These are phyloP conservation scores for Lutjanus campechanus DNA, from an alignment of 2,797 vertebrate species.

Conservation along the genomic window DNA sequence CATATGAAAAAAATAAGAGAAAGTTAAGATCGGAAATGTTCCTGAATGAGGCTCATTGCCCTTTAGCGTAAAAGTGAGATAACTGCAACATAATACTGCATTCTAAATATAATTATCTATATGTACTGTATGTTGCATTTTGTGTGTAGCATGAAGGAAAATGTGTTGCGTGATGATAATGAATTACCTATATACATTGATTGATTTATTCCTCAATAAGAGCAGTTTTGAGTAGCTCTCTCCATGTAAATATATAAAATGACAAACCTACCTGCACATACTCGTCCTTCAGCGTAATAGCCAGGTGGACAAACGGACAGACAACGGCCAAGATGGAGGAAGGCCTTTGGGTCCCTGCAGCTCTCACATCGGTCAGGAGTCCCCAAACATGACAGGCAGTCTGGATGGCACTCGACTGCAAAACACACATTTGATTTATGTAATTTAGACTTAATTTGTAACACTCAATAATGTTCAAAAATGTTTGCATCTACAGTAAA, in stretches of 20 bases:
- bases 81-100: not conserved
- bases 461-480: not conserved
- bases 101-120: too few relatives aligned
- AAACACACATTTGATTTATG: slow-evolving; percentile 24
- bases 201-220: too few relatives aligned
- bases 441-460: not conserved
- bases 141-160: too few relatives aligned
- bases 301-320: slow-evolving; percentile 87
- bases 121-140: too few relatives aligned
- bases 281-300: slow-evolving; percentile 83
- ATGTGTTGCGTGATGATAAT: too few relatives aligned
- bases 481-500: not conserved
- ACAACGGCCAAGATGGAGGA: slow-evolving; percentile 88
- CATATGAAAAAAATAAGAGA: too few relatives aligned
- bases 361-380: slow-evolving; percentile 86
- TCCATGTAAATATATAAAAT: not conserved
- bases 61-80: not conserved
- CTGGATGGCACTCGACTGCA: slow-evolving; percentile 88
- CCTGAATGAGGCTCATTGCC: too few relatives aligned
- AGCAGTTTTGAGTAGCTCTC: not conserved
- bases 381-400: slow-evolving; percentile 91
- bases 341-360: slow-evolving; percentile 87
- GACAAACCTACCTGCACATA: slow-evolving; percentile 88
- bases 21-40: too few relatives aligned
- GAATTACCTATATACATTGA: too few relatives aligned